Base-by-base conservation (phyloP, 1,140 invertebrate species). In the Brachionus koreanus region DNA sequence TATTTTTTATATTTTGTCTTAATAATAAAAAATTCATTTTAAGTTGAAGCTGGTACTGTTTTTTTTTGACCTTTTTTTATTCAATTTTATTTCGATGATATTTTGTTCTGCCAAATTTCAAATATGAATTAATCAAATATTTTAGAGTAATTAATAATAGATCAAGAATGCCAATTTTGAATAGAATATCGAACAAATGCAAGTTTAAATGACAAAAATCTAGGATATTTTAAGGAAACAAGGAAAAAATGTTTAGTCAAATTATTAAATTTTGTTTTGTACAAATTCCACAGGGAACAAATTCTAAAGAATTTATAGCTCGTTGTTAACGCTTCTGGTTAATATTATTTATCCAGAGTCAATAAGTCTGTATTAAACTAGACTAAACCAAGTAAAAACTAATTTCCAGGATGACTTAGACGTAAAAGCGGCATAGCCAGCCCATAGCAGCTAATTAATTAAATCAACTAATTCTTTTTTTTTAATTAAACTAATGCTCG, bases 111-210 rank as follows among this genome's bases (percentile, higher is more conserved):
- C 13, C 12, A 39, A 69, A 39, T 39, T 69, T 69, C 16, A 69
- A 69, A 69, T 35, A 39, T 10, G 16, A 69, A 69, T 69, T 69
- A 69, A 69, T 69, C 65, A 69, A 69, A 69, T 69, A 39, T 69
- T 69, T 69, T 69, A 12, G 16, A 69, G 16, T 39, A 37, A 69
- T 69, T 69, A 69, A 69, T 39, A 69, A 69, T 69, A 69, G 65
- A 69, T 69, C 35, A 69, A 69, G 35, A 37, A 69, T 37, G 16
- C 12, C 7, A 69, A 69, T 39, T n/a, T 16, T 16, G 37, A 69
- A 69, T 39, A 69, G 37, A 19, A 69, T 16, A 42, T 42, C n/a
- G 25, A 65, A 69, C 65, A 69, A 69, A 69, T 69, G 65, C 12
- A 69, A 69, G 65, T 69, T 69, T 39, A 69, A 69, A 35, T 35